Base-by-base conservation (phyloP, 2,113 vertebrate species). In the Oriolus oriolus region DNA sequence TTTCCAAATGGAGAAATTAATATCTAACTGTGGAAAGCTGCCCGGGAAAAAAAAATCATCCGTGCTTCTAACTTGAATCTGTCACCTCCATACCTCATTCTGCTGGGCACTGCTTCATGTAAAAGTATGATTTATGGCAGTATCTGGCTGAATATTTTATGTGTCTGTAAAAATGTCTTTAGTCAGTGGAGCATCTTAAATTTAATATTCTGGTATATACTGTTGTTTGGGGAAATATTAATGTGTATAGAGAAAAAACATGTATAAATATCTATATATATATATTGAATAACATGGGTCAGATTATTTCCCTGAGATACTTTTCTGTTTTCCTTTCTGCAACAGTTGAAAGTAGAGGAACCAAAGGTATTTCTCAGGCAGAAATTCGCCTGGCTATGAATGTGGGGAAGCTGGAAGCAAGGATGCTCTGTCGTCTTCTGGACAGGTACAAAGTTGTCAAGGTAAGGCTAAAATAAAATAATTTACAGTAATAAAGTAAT, bases 371-470 rank as follows among this genome's bases (percentile, higher is more conserved):
- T 89, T 98, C 99, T n/a, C 98, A 99, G 94, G 97, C 98, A 6
- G 97, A 97, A n/a, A 96, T 99, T 59, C 95, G 97, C 24, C 78
- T 95, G n/a, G 98, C 96, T 24, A 98, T 99, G 98, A 99, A 99
- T 4, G 92, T 99, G 41, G 99, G 99, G 11, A 99, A 98, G 68
- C 98, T 99, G 85, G 99, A 99, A 95, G 98, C 98, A 10, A 98
- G 99, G 31, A 99, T 99, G 99, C 87, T 99, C 59, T 99, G 99
- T 91, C 98, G 99, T 37, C 97, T 98, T 52, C 96, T 99, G 88
- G 98, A 99, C 86, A 97, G 98, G 65, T 98, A 98, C 59, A 98
- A 98, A 85, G 95, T 99, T 70, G 98, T 99, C 92, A 99, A 99
- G 98, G 99, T 99, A 96, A 96, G 52, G 9, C 22, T 63, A 31